Evolutionary conservation across 2,888 invertebrate species (phyloP), one percentile per base, ranked within the genome.

Genomic region (Erynnis tages): DNA sequence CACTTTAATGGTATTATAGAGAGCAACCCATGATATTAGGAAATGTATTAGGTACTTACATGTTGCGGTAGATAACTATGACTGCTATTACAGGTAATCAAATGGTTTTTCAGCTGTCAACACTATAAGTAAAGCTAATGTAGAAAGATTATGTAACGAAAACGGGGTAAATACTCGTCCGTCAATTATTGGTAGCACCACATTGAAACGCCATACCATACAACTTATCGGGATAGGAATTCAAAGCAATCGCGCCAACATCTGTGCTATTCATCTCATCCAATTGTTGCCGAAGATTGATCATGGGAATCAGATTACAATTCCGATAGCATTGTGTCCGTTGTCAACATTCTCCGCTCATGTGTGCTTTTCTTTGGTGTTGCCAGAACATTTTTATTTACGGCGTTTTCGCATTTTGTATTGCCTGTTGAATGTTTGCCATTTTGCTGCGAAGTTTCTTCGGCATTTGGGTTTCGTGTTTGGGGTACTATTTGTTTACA

Each of bases 271-370:
- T 59, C 57, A 61, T 56, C 55, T 56, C 57, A 14, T 54, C 58
- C 58, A 60, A 59, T 62, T 63, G 63, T 62, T 55, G 53, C 50
- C 25, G 53, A 41, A 63, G 62, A 63, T 61, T 59, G 63, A 63
- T 65, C 64, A 60, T 49, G 56, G 55, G 60, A 53, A 56, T 67
- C 64, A 58, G 63, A 66, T 66, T 64, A 64, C 62, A 58, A 37
- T 58, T 52, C 54, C 34, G 64, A 62, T 58, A 61, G 48, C 34
- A 66, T 66, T 65, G 66, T 64, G 10, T 4, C 32, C 17, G 37
- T 55, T 56, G 55, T 61, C 59, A 60, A 58, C 58, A 53, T 30
- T 29, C 53, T 45, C 53, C 54, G 35, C 45, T 49, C 32, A 46
- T 54, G 55, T 46, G 54, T 32, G 49, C 38, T 14, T 41, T 32